These are phyloP conservation scores for Netelia inedita DNA, from an alignment of 2,888 invertebrate species.

Conservation along the genomic window DNA sequence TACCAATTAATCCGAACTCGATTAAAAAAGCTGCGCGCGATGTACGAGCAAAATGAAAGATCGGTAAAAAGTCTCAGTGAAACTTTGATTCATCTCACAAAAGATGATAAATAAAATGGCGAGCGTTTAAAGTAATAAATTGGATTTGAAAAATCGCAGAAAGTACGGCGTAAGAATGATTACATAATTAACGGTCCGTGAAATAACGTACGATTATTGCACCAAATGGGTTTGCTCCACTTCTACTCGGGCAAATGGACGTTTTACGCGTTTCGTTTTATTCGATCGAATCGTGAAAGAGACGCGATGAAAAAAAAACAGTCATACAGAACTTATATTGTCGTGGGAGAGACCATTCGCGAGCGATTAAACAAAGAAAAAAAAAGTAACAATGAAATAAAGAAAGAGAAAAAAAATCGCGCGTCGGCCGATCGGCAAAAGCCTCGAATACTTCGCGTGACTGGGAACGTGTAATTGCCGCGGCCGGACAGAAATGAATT, in stretches of 20 bases:
- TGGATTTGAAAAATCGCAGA: background rate
- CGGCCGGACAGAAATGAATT: conserved; percentile 65
- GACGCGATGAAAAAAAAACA: conserved; percentile 9
- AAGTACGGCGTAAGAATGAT: conserved; percentile 1
- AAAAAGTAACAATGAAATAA: conserved; percentile 28
- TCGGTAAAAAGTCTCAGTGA: too few relatives aligned
- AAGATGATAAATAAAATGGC: background rate
- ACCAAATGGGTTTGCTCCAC: conserved; percentile 45
- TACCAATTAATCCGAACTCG: too few relatives aligned
- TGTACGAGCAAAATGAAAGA: too few relatives aligned
- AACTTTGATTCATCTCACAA: background rate
- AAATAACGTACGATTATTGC: conserved; percentile 17
- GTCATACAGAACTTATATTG: conserved; percentile 51
- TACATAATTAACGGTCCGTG: conserved; percentile 32
- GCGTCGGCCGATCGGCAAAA: conserved; percentile 47
- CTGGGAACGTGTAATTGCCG: conserved; percentile 66
- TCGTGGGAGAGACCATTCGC: conserved; percentile 61
- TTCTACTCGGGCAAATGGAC: conserved; percentile 17
- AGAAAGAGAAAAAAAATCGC: conserved; percentile 36
- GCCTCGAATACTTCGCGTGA: conserved; percentile 61
- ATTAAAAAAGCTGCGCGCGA: too few relatives aligned
- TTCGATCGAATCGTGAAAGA: conserved; percentile 8
- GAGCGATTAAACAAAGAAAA: conserved; percentile 16
- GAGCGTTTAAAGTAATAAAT: background rate
- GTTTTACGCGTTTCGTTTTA: conserved; percentile 16